Evolutionary conservation across 1,140 invertebrate genomes (phyloP), one percentile per base, ranked within the genome.

Genomic region (Leptopilina clavipes): DNA sequence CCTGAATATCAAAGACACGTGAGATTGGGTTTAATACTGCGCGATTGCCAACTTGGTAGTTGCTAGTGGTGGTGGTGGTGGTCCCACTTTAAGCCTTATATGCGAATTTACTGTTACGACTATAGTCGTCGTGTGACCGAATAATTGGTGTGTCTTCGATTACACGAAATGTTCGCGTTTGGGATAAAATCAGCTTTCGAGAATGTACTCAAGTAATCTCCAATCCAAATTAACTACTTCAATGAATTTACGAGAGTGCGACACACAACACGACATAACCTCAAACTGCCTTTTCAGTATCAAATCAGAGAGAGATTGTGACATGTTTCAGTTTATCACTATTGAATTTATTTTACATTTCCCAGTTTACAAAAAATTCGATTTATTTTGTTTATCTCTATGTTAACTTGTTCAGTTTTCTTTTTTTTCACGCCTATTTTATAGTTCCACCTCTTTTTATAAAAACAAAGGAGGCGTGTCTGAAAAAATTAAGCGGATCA

Each of bases 41-140:
- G 74, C 40, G 9, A 2, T 31, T 31, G 25, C 25, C 1, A 31
- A 5, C 5, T 31, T 31, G 25, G 5, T 31, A 31, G 25, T 31
- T 2, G 25, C 5, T 31, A 31, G 25, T 31, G 25, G 25, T 5
- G 25, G 25, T 31, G 25, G 25, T 31, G 25, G 25, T 31, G 25
- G 25, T 31, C 1, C 25, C 25, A 5, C 25, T 31, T 31, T 73
- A 75, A 76, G 71, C 74, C 76, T 79, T 84, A 83, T 37, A 85
- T 81, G 72, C 72, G 72, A 85, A 84, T 85, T 86, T 84, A 85
- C 76, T 76, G 76, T 81, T 77, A 81, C 74, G 72, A 19, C 14
- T 9, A n/a, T 56, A 65, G n/a, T 52, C 22, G 10, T n/a, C n/a
- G n/a, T 17, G 14, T 72, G 25, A 31, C 59, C 54, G 45, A 78